These are phyloP conservation scores for Scaeva pyrastri DNA, from an alignment of 2,888 invertebrate genomes.

Conservation along the genomic window DNA sequence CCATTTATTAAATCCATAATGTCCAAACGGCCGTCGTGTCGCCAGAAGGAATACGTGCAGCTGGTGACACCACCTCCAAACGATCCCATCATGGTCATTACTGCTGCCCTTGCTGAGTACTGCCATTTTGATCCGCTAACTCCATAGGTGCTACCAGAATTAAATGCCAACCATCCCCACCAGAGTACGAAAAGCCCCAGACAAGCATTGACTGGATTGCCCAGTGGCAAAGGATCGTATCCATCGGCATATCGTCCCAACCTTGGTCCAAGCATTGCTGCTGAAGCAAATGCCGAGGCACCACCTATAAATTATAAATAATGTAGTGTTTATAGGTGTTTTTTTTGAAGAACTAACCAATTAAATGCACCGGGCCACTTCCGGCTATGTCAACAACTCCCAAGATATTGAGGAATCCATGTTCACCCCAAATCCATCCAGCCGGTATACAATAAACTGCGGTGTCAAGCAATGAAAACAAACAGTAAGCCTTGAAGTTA, in stretches of 20 bases:
- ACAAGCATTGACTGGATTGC: constrained; percentile 95
- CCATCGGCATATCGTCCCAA: constrained; percentile 93
- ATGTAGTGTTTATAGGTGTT: background rate
- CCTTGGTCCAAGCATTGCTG: constrained; percentile 95
- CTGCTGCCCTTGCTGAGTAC: constrained; percentile 94
- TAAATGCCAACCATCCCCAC: constrained; percentile 99
- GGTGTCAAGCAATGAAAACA: constrained; percentile 95
- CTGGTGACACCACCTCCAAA: constrained; percentile 92
- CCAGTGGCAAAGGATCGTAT: constrained; percentile 90
- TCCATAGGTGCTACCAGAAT: constrained; percentile 96
- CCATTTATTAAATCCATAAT: constrained; percentile 95
- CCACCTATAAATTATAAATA: constrained; percentile 84
- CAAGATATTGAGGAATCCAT: constrained; percentile 92
- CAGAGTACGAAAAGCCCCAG: constrained; percentile 96
- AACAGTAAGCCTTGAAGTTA: constrained; percentile 95
- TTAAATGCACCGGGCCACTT: constrained; percentile 94
- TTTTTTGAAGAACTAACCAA: constrained; percentile 85
- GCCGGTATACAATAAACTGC: constrained; percentile 96
- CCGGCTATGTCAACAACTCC: constrained; percentile 97
- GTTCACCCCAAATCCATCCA: constrained; percentile 96
- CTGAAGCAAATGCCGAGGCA: constrained; percentile 92
- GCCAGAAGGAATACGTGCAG: constrained; percentile 87
- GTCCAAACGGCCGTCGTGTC: constrained; percentile 90
- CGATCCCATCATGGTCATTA: constrained; percentile 95
- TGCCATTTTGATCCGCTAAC: constrained; percentile 94